These are phyloP conservation scores for Torymus aiolomorphi DNA, from an alignment of 2,888 invertebrate genomes.

Conservation along the genomic window DNA sequence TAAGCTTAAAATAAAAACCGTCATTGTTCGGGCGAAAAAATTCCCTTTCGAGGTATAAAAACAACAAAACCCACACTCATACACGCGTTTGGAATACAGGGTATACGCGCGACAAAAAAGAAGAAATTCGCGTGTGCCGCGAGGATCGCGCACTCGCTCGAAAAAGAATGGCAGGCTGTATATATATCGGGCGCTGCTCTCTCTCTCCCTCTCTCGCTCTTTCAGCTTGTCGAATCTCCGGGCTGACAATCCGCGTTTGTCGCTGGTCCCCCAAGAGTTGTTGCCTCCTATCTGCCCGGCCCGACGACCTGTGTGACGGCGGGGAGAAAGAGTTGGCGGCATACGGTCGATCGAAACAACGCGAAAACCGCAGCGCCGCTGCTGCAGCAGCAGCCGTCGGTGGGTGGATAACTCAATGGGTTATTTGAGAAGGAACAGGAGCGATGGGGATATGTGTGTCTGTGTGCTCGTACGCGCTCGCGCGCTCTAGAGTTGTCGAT, in stretches of 20 bases:
- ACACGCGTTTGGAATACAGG: too few species aligned
- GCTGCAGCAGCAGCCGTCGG: not conserved
- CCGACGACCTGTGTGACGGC: slow-evolving; percentile 8
- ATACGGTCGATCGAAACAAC: slow-evolving; percentile 43
- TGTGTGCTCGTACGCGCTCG: not conserved
- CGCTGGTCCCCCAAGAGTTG: slow-evolving; percentile 38
- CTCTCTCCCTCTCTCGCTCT: too few species aligned
- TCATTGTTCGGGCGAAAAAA: not conserved
- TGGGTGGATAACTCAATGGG: slow-evolving; percentile 50
- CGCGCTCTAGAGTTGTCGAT: slow-evolving; percentile 33
- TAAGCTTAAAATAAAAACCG: not conserved
- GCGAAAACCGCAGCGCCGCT: slow-evolving; percentile 25
- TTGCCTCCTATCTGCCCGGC: not conserved
- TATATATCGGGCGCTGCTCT: not conserved
- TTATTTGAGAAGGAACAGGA: slow-evolving; percentile 47
- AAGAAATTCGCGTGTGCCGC: not conserved
- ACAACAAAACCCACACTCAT: too few species aligned
- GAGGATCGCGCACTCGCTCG: not conserved
- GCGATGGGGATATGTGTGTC: slow-evolving; percentile 1
- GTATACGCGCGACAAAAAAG: too few species aligned
- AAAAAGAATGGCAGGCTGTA: not conserved
- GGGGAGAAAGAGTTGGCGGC: not conserved
- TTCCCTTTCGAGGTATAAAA: not conserved
- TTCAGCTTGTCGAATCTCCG: slow-evolving; percentile 26
- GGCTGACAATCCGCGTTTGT: slow-evolving; percentile 43